Evolutionary conservation across 2,113 vertebrate genomes (phyloP).

Genomic region (Mesitornis unicolor): DNA sequence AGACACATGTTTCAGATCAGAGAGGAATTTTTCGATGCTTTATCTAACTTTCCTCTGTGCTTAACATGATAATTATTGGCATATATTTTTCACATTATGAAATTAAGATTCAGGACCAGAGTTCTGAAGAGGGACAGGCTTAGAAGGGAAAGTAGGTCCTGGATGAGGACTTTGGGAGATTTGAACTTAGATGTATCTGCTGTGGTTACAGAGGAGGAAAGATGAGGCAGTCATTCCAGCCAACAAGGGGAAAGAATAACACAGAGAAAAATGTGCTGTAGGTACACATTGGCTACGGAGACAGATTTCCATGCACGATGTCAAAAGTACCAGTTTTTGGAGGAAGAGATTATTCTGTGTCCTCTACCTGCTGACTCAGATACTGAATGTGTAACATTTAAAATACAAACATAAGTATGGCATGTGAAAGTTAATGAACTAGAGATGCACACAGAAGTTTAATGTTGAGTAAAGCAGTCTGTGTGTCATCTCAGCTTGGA

Average conservation of each 20-base stretch:
- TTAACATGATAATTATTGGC: slow-evolving; percentile 33
- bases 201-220: background rate
- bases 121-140: background rate
- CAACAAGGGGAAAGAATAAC: background rate
- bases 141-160: background rate
- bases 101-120: slow-evolving; percentile 27
- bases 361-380: background rate
- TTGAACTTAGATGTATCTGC: background rate
- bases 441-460: background rate
- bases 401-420: background rate
- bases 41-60: background rate
- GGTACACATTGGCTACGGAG: background rate
- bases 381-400: background rate
- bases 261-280: background rate
- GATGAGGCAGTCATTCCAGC: background rate
- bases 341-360: background rate
- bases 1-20: background rate
- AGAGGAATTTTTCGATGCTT: background rate
- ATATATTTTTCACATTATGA: slow-evolving; percentile 53
- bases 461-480: background rate
- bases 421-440: background rate
- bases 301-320: rapidly evolving
- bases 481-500: background rate
- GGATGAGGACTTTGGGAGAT: background rate
- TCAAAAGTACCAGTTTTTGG: background rate